Conservation (phyloP, 2,888 invertebrate species). For the Nezara viridula region DNA sequence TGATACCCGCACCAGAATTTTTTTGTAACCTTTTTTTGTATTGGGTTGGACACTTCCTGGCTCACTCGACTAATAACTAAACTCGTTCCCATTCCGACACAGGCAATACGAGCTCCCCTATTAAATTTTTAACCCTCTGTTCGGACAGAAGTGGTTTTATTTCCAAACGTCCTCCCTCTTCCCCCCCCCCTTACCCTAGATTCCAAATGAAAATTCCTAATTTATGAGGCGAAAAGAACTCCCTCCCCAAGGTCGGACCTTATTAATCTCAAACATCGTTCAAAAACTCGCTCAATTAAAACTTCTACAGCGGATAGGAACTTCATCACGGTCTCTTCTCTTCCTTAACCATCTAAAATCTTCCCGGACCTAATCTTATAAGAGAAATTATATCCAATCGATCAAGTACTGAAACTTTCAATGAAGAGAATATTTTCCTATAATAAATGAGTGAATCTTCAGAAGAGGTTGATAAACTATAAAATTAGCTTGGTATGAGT, state of each 20-base stretch:
- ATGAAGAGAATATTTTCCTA: not conserved
- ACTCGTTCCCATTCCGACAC: not conserved
- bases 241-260: not conserved
- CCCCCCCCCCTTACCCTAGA: not conserved
- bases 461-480: no score
- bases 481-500: no score
- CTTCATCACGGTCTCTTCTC: not conserved
- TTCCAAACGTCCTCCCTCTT: not conserved
- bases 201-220: not conserved
- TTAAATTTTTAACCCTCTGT: not conserved
- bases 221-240: not conserved
- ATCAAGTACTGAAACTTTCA: not conserved
- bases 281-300: slow-evolving; percentile 1
- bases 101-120: not conserved
- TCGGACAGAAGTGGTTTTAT: not conserved
- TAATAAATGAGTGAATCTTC: no score
- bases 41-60: not conserved
- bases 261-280: not conserved
- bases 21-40: no score
- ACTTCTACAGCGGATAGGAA: not conserved
- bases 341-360: not conserved
- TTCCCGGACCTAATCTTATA: not conserved
- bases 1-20: no score
- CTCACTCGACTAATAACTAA: not conserved
- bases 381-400: not conserved